phyloP scores from a whole-genome alignment of 1,140 invertebrate species.

The Eubasilissa regina region DNA sequence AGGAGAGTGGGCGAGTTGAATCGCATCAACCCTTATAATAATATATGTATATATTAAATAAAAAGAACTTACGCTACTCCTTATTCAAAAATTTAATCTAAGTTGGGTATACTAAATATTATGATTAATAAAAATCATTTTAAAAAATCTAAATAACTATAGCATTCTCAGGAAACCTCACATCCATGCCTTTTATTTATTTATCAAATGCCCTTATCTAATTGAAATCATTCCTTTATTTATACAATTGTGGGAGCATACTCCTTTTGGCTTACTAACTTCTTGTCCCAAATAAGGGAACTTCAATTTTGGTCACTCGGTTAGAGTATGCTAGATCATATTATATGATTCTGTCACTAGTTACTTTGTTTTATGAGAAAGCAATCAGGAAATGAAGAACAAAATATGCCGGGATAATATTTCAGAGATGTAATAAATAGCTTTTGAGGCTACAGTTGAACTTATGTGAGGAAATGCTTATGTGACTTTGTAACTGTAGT shows the following conservation, averaged over 20 bases:
- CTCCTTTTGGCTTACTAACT: background rate
- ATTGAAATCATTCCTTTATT: background rate
- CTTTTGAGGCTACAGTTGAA: background rate
- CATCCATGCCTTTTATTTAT: background rate
- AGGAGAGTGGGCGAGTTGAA: background rate
- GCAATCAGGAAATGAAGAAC: background rate
- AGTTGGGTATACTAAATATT: no score
- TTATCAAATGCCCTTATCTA: background rate
- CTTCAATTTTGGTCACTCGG: no score
- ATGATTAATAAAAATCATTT: background rate
- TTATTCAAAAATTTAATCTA: background rate
- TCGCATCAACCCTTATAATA: slow-evolving; percentile 9
- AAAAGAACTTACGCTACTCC: background rate
- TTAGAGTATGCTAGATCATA: no score
- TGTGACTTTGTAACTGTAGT: background rate
- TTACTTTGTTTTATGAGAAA: no score
- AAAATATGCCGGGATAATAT: background rate
- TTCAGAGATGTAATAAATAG: background rate
- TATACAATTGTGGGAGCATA: background rate
- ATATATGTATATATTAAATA: background rate
- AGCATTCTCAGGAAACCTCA: background rate
- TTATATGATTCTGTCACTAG: no score
- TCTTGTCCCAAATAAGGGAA: no score
- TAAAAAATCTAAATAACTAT: background rate
- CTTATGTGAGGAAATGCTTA: background rate